A percentile compares a stretch with the other conserved stretches of the same genome.
Evolutionary conservation across 2,113 vertebrate genomes (phyloP).

Genomic region (Megalops atlanticus): DNA sequence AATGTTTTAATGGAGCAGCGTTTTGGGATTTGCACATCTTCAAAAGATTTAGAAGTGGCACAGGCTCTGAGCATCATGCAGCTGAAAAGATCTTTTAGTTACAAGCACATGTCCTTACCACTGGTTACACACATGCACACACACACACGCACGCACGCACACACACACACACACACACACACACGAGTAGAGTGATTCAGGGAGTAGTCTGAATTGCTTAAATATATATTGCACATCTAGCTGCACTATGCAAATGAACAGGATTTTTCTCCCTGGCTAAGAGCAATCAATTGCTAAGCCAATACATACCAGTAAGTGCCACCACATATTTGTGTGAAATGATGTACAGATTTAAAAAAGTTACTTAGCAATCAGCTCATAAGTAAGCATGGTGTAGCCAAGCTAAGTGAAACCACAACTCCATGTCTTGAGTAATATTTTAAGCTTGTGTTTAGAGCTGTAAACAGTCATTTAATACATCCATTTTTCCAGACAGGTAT

Average conservation of each 20-base stretch:
- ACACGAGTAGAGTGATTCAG: too few relatives aligned
- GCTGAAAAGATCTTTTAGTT: constrained; percentile 55
- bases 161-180: neutral
- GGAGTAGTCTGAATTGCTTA: too few relatives aligned
- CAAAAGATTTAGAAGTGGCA: constrained; percentile 22
- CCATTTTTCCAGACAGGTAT: neutral
- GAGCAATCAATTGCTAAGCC: too few relatives aligned
- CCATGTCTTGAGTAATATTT: too few relatives aligned
- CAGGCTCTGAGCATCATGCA: constrained; percentile 47
- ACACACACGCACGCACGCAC: neutral
- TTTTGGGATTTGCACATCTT: constrained; percentile 58
- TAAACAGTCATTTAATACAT: neutral
- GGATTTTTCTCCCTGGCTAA: too few relatives aligned
- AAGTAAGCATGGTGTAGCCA: too few relatives aligned
- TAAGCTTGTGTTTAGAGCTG: too few relatives aligned
- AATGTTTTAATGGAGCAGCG: constrained; percentile 63
- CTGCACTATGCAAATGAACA: neutral
- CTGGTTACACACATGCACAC: neutral
- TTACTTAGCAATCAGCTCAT: too few relatives aligned
- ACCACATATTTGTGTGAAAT: too few relatives aligned
- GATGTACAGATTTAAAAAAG: neutral
- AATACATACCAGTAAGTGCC: too few relatives aligned
- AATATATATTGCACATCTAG: too few relatives aligned
- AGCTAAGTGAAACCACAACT: neutral
- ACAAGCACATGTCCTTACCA: neutral